Percentiles rank a stretch among this genome's conserved stretches.
Conservation (phyloP, 1,140 invertebrate species). For the Lepidurus couesii region DNA sequence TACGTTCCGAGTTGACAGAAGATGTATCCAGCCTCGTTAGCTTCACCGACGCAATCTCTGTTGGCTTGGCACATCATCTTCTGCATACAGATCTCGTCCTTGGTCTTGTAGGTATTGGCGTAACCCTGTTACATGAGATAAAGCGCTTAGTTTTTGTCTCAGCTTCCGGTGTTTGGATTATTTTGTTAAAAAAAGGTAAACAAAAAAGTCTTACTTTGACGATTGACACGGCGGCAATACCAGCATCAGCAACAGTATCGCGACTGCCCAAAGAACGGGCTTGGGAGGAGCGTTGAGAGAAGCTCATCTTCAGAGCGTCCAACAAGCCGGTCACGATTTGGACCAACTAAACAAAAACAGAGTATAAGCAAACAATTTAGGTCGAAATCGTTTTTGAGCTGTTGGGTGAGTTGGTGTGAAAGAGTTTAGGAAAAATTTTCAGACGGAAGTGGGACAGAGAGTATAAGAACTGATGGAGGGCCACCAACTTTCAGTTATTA, state of each 20-base stretch:
- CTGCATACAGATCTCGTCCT: conserved; percentile 70
- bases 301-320: conserved; percentile 82
- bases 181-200: neutral
- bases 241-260: conserved; percentile 77
- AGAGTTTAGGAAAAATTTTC: conserved; percentile 14
- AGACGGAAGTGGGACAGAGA: conserved; percentile 20
- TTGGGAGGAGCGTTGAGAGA: conserved; percentile 75
- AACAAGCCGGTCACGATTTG: conserved; percentile 82
- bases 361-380: conserved; percentile 28
- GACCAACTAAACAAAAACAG: conserved; percentile 62
- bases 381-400: neutral
- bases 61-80: conserved; percentile 82
- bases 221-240: conserved; percentile 75
- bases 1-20: conserved; percentile 90
- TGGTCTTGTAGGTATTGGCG: conserved; percentile 70
- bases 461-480: conserved; percentile 10
- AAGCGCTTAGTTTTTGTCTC: conserved; percentile 3
- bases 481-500: conserved; percentile 21
- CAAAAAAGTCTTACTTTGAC: conserved; percentile 58
- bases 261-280: conserved; percentile 74
- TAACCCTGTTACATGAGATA: conserved; percentile 56
- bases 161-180: neutral
- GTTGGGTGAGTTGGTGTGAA: conserved; percentile 7
- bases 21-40: conserved; percentile 68
- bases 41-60: conserved; percentile 73